Conservation (phyloP, 2,113 vertebrate species). For the Odocoileus virginianus region DNA sequence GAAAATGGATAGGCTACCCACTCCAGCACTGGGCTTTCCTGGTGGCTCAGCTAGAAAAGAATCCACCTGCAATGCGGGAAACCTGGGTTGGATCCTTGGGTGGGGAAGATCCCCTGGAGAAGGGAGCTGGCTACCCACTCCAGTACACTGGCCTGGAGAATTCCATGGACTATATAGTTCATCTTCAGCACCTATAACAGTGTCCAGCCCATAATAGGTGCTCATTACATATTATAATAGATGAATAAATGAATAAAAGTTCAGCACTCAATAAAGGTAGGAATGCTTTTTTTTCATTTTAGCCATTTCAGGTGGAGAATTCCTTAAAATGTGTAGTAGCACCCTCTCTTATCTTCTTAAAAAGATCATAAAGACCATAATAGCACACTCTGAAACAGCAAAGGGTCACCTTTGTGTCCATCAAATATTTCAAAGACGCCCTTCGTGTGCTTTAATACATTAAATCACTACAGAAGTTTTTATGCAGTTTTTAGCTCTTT, state of each 20-base stretch:
- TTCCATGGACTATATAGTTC: neutral
- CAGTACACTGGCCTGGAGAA: neutral
- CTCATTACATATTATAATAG: neutral
- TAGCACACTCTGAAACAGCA: neutral
- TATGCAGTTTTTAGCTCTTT: neutral
- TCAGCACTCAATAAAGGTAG: neutral
- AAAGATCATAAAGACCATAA: neutral
- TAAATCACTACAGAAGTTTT: neutral
- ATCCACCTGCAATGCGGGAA: neutral
- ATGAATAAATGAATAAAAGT: neutral
- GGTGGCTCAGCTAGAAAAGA: neutral
- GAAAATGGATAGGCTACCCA: neutral
- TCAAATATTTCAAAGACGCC: neutral
- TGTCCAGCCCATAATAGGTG: neutral
- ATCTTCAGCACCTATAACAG: neutral
- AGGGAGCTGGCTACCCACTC: neutral
- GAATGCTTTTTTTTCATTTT: neutral
- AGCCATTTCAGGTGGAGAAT: neutral
- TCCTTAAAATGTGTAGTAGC: neutral
- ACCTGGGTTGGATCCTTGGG: neutral
- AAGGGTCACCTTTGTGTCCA: neutral
- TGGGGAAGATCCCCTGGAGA: neutral
- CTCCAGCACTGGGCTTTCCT: neutral
- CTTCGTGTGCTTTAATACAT: neutral
- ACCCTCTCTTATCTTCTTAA: neutral